Evolutionary conservation across 2,888 invertebrate genomes (phyloP), one percentile per base, ranked within the genome.

Genomic region (Cerastis leucographa): DNA sequence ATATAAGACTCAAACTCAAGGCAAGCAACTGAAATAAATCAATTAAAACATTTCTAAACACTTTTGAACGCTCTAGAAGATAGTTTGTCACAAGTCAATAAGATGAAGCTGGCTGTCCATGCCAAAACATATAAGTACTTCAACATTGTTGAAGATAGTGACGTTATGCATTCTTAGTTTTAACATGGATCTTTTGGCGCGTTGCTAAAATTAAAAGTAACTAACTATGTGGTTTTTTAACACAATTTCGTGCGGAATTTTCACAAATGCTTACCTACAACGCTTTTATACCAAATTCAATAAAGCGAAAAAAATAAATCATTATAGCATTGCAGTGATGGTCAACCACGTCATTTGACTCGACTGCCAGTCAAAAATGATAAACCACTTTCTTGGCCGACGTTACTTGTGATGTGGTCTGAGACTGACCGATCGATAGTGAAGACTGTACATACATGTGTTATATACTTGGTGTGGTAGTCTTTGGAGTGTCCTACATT

Each of bases 401-500:
- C 22, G 14, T 35, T 83, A 62, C 74, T 65, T 71, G 46, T 40
- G 40, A 40, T 65, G 42, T 75, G 66, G 59, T 71, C 71, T 46
- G 40, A 40, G 49, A 42, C 61, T 80, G 80, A 68, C 80, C 72
- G 84, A 80, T 83, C 84, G 71, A 83, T 83, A 73, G 12, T 14
- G 25, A 46, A 59, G 25, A 62, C 59, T 70, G 59, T 59, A 59
- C 29, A 17, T 44, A 72, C 17, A 35, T 74, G 42, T 19, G 46
- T 22, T 61, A n/a, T 69, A 46, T 69, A 46, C 51, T 54, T 29
- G 22, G 66, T 51, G 40, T 67, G n/a, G 44, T 62, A 44, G 14
- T 61, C 44, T 22, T 19, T 56, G 44, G 11, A 54, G 75, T 66
- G 80, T n/a, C 59, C 81, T 61, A 75, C 59, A 51, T 80, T 69